phyloP scores from a whole-genome alignment of 2,113 vertebrate genomes.

The Triplophysa rosa region DNA sequence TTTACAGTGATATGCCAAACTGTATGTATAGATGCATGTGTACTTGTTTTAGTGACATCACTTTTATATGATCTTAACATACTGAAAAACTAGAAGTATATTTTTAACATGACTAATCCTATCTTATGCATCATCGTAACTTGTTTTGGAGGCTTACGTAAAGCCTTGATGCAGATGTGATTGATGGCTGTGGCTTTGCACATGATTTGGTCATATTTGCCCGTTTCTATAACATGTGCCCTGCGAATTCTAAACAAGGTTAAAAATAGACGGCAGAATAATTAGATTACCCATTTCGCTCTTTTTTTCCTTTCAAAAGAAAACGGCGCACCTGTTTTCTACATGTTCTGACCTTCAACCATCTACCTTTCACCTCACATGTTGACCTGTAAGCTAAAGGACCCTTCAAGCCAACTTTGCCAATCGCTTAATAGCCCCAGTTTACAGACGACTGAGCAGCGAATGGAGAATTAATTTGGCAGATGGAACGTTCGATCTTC shows the following conservation, averaged over 20 bases:
- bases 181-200: no score
- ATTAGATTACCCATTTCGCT: neutral
- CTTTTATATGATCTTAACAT: no score
- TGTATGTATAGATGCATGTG: no score
- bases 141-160: no score
- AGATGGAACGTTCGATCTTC: constrained; percentile 31
- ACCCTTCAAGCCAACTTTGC: neutral
- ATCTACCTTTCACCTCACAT: neutral
- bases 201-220: no score
- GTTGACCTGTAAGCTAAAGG: neutral
- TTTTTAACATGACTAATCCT: no score
- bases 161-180: no score
- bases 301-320: neutral
- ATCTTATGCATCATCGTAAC: no score
- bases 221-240: neutral
- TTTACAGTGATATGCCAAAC: no score
- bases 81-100: no score
- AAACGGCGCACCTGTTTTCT: neutral
- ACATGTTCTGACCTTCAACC: neutral
- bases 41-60: no score
- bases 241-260: neutral
- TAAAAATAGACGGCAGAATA: neutral
- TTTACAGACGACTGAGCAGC: constrained; percentile 13
- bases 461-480: constrained; percentile 18
- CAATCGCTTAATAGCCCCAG: neutral